Base-by-base conservation (phyloP, 1,140 invertebrate species). In the Drosophila gunungcola region DNA sequence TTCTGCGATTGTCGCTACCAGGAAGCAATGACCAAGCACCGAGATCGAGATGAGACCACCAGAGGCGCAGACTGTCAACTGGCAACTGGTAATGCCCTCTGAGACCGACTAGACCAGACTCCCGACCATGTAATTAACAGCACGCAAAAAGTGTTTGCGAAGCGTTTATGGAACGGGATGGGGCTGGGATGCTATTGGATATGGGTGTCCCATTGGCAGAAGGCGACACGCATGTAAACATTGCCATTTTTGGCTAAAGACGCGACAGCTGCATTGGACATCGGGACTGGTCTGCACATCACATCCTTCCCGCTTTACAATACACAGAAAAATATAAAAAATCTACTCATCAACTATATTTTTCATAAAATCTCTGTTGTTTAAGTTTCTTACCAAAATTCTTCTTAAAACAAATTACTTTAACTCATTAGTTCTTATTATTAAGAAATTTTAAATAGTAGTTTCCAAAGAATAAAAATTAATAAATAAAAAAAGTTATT, bases 201-300 rank as follows among this genome's bases (percentile, higher is more conserved):
- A 69, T 69, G 65, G 65, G 65, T 69, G 65, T 69, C 65, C 65
- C 63, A 69, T 69, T 68, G 64, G 65, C 61, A 56, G 73, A 63
- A 43, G 65, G 83, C 82, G 84, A 89, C 85, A 89, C 85, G 85
- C 80, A 89, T 90, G 80, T 89, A 84, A 85, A 90, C 84, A 90
- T 89, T 90, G 69, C 85, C 85, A 89, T 89, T 89, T 89, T 89
- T 89, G 85, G 85, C 77, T 88, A 90, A 80, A 84, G 85, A 80
- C 84, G 84, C 84, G 84, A 88, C 84, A 89, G 80, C 57, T 84
- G 83, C 34, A 55, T 1, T 6, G 65, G 45, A 52, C 49, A 56
- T 69, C 21, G 64, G 63, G 61, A 64, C 55, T 45, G 55, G 55
- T 45, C 39, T 21, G 32, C 9, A 36, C 3, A 29, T 25, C 39